Base-by-base conservation (phyloP, 2,888 invertebrate species). In the Zaprionus obscuricornis region DNA sequence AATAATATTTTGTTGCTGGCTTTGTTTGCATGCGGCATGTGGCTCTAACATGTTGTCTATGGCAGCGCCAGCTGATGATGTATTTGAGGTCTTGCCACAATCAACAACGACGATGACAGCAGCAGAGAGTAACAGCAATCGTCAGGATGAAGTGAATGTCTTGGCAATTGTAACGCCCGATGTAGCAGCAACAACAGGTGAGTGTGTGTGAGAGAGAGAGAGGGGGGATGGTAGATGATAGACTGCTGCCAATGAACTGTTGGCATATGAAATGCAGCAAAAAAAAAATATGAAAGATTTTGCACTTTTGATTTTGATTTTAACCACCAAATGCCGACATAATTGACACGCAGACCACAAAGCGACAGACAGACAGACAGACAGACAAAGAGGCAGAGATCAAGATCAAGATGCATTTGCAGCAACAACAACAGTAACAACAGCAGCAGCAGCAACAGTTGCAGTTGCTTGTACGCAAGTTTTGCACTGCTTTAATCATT, bases 251-350 rank as follows among this genome's bases (percentile, higher is more conserved):
- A 82, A 74, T 74, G 73, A 84, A 79, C 81, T 57, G 51, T 55
- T n/a, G n/a, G n/a, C n/a, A 42, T 54, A 56, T 49, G 45, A 65
- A 73, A 75, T 66, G 66, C 71, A 29, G 59, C 72, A 82, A 82
- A 64, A 22, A 69, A 82, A 82, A 64, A 22, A 69, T 78, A 83
- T 79, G 79, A 78, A 74, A 83, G 83, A 78, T 77, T 82, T n/a
- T 82, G 83, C 76, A 83, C 71, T 81, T n/a, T 81, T 79, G 81
- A 84, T 79, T 84, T 84, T 73, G 77, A 67, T 74, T 63, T 70
- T 16, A 52, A 70, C 71, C 77, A 60, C 70, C 63, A 62, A 74
- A 74, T 74, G 74, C 73, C 85, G 64, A 65, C 75, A 81, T 84
- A 84, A 81, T 81, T 81, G 82, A 81, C 73, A 67, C 43, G 36